Evolutionary conservation across 2,797 vertebrate species (phyloP), one percentile per base, ranked within the genome.

Genomic region (Lacerta viridis): DNA sequence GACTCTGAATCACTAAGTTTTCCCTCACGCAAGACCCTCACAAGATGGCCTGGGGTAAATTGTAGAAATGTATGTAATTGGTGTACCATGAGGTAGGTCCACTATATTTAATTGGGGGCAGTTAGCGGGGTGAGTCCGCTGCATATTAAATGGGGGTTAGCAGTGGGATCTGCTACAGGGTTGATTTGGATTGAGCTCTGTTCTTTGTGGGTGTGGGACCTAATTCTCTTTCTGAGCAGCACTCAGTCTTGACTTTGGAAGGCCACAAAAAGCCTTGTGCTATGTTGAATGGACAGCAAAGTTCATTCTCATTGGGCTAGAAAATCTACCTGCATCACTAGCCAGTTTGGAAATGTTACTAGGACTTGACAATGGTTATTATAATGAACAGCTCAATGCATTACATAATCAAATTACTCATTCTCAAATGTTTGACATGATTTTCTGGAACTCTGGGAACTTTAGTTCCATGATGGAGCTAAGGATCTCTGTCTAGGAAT

Each of bases 181-280:
- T 43, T 43, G 3, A 33, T 71, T 3, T 92, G 64, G 80, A 66
- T 84, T 81, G 77, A 69, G 43, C 25, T 80, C 36, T 61, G 18
- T 61, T 18, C 27, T 71, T 33, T n/a, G 61, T 43, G 27, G 66
- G 46, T 39, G 2, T 3, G 43, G 0, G 25, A 74, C n/a, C 11
- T 25, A 27, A 72, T 5, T 1, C 5, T 33, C 79, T 29, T 50
- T 0, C 0, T 76, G 36, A 27, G 61, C 0, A 0, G 55, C 39
- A 59, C 10, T 15, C 15, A 39, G 0, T 33, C 39, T 17, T 71
- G 43, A 83, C 43, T 11, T 50, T 50, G n/a, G 82, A 72, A 72
- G 82, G 15, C 50, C 50, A 55, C 15, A 15, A 55, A 55, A 55
- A 55, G 9, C 50, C 4, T 5, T 23, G 11, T 82, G 39, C 5